Conservation (phyloP, 2,888 invertebrate genomes). For the Rhagophthalmus giganteus region DNA sequence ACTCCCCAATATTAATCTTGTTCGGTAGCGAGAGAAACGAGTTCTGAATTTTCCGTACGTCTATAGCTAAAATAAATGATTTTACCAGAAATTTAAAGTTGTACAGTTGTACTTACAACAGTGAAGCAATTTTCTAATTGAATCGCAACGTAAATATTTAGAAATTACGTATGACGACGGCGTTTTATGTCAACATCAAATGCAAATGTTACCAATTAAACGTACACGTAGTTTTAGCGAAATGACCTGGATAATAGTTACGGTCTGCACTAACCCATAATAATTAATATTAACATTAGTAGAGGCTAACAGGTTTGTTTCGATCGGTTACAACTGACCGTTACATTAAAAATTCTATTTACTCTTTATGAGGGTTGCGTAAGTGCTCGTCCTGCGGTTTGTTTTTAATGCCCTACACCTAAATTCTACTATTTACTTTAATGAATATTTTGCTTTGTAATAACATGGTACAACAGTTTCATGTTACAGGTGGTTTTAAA, state of each 20-base stretch:
- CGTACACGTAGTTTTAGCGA: not conserved
- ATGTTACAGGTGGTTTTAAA: too few species aligned
- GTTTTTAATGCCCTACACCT: constrained; percentile 4
- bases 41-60: not conserved
- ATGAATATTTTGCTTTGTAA: not conserved
- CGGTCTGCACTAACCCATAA: not conserved
- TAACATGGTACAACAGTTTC: too few species aligned
- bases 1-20: not conserved
- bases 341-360: constrained; percentile 29
- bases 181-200: constrained; percentile 4
- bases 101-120: not conserved
- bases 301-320: not conserved
- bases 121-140: too few species aligned
- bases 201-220: not conserved
- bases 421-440: not conserved
- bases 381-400: constrained; percentile 15
- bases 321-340: constrained; percentile 15
- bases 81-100: not conserved
- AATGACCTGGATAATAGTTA: not conserved
- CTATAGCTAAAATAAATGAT: not conserved
- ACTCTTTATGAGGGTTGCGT: constrained; percentile 16
- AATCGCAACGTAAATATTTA: too few species aligned
- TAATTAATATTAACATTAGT: constrained; percentile 12
- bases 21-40: not conserved
- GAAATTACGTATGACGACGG: too few species aligned